Evolutionary conservation across 2,797 vertebrate genomes (phyloP).

Genomic region (Luscinia luscinia): DNA sequence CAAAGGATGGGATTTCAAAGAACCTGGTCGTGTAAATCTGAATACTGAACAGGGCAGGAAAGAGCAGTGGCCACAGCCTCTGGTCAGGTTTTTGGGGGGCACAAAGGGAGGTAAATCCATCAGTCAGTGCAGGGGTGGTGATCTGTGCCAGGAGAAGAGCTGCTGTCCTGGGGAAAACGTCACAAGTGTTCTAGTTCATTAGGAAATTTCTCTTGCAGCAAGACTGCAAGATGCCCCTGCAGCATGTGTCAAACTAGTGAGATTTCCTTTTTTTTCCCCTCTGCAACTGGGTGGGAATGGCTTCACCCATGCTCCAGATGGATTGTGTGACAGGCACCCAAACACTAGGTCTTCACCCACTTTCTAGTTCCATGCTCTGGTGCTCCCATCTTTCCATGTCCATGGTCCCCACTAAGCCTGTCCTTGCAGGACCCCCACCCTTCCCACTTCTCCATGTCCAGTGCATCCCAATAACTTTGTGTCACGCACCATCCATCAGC

Average conservation of each 20-base stretch:
- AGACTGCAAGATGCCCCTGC: not conserved
- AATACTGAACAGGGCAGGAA: rapidly evolving
- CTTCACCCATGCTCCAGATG: not conserved
- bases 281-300: not conserved
- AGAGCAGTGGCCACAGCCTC: not conserved
- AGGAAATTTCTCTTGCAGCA: not conserved
- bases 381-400: not conserved
- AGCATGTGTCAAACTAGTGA: not conserved
- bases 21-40: not conserved
- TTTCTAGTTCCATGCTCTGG: not conserved
- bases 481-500: not conserved
- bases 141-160: not conserved
- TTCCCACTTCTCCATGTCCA: not conserved
- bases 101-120: not conserved
- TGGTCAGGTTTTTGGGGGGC: not conserved
- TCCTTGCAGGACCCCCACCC: not conserved
- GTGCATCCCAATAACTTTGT: not conserved
- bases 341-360: not conserved
- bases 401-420: not conserved
- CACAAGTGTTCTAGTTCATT: not conserved
- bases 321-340: not conserved
- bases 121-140: not conserved
- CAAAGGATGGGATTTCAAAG: not conserved
- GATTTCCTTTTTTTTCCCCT: not conserved
- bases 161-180: not conserved